Evolutionary conservation across 2,888 invertebrate species (phyloP).

Genomic region (Hecatera dysodea): DNA sequence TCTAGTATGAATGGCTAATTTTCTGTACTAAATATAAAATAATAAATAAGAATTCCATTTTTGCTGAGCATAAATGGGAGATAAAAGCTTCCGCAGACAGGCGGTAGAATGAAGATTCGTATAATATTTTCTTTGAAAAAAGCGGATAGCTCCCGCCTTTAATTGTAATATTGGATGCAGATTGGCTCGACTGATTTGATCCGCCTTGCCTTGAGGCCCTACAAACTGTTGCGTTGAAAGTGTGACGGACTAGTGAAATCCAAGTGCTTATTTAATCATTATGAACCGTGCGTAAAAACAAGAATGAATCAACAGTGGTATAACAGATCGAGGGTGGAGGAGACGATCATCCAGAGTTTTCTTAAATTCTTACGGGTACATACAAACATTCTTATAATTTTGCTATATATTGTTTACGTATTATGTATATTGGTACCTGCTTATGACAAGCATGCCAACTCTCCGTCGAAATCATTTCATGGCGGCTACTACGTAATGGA

Average conservation of each 20-base stretch:
- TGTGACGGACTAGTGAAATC: slow-evolving; percentile 82
- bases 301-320: slow-evolving; percentile 69
- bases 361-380: slow-evolving; percentile 80
- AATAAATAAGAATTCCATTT: neutral
- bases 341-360: slow-evolving; percentile 74
- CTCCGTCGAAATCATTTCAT: slow-evolving; percentile 5
- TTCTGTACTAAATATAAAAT: too few species aligned
- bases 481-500: neutral
- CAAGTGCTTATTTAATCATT: slow-evolving; percentile 64
- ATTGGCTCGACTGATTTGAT: slow-evolving; percentile 61
- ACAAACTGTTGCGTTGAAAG: slow-evolving; percentile 73
- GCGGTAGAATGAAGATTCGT: neutral
- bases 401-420: slow-evolving; percentile 5
- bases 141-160: neutral
- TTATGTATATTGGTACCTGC: neutral
- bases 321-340: slow-evolving; percentile 74
- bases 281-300: slow-evolving; percentile 65
- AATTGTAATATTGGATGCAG: slow-evolving; percentile 69
- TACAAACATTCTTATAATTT: slow-evolving; percentile 15
- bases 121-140: neutral
- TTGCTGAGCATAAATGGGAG: slow-evolving; percentile 45
- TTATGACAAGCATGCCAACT: neutral
- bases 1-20: too few species aligned
- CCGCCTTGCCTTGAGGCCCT: slow-evolving; percentile 50
- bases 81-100: slow-evolving; percentile 6